Base-by-base conservation (phyloP, 2,797 vertebrate genomes). In the Petrocephalus schoutedeni region DNA sequence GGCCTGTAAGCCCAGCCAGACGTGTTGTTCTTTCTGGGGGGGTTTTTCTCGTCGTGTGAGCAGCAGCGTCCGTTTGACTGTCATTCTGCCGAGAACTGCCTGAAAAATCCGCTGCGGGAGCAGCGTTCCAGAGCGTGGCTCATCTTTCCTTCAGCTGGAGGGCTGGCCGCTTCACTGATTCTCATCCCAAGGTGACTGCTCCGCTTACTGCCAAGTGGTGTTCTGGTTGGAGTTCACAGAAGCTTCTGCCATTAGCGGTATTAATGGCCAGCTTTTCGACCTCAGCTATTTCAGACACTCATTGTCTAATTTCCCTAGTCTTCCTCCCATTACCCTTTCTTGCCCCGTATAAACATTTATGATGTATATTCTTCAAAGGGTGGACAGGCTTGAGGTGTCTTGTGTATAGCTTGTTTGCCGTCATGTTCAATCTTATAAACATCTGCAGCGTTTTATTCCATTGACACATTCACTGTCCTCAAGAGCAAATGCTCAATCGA, bases 141-240 rank as follows among this genome's bases (percentile, higher is more conserved):
- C 45, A 23, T n/a, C 51, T 54, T 84, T n/a, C 23, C n/a, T 84
- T 84, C 82, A 3, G 82, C 82, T 84, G 21, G n/a, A 84, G 74
- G 74, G 74, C 1, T 49, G 74, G 19, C 41, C 19, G 19, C 74
- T 80, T 49, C 80, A 51, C 3, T 54, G 80, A 21, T 83, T 54
- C 45, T 83, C 82, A 84, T 21, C 54, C 23, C 49, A 84, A 84
- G 82, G 82, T 84, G 82, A 84, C 82, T 84, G 51, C 12, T 84
- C 82, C 28, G n/a, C 51, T 45, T 53, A 51, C 82, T 23, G 53
- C 82, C 21, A 84, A 54, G 51, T 51, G 16, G n/a, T 84, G 49
- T n/a, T 16, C 82, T 84, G 82, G 21, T 84, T 84, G 7, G 10
- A 32, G 82, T 54, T 84, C 49, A 84, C 82, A 21, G 16, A 84